Base-by-base conservation (phyloP, 2,797 vertebrate genomes). In the Syngnathus acus region DNA sequence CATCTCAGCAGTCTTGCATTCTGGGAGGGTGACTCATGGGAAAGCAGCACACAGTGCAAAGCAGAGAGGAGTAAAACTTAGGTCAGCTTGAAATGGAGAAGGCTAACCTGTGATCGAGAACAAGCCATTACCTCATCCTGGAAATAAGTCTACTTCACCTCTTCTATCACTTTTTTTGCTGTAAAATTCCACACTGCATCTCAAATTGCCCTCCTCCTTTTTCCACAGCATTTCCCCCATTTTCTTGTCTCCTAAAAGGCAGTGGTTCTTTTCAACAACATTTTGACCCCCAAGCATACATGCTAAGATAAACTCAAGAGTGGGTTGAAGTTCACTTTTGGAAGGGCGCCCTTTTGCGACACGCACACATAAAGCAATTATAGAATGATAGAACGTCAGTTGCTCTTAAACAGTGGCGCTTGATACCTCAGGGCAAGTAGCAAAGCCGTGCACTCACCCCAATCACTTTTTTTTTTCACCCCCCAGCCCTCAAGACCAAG, bases 11-110 rank as follows among this genome's bases (percentile, higher is more conserved):
- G 77, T 67, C 72, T 84, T 78, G 87, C 87, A 91, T 93, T 92
- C 88, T 90, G 89, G 84, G 79, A 82, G 83, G 79, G 76, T 91
- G 90, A 92, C 87, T 89, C 89, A 91, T 91, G 90, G 90, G 90
- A 16, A 48, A 48, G 92, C 92, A 84, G 71, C 87, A 79, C 71
- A 65, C 43, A 68, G 61, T 21, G 50, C 1, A 53, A 63, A 72
- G 66, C 66, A 40, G 53, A 62, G 79, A 67, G 72, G 62, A 45
- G 66, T 45, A 79, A 72, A 79, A 70, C 50, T 51, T 51, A 9
- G 50, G 50, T 51, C 69, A 39, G 77, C 66, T 80, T 64, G 62
- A 32, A 55, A 55, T 1, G 0, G 47, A 64, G 53, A 68, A 19
- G 58, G 48, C 55, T 61, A 72, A 68, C 62, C 50, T 62, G 59